phyloP scores from a whole-genome alignment of 2,888 invertebrate genomes.

The Pelosia muscerda region DNA sequence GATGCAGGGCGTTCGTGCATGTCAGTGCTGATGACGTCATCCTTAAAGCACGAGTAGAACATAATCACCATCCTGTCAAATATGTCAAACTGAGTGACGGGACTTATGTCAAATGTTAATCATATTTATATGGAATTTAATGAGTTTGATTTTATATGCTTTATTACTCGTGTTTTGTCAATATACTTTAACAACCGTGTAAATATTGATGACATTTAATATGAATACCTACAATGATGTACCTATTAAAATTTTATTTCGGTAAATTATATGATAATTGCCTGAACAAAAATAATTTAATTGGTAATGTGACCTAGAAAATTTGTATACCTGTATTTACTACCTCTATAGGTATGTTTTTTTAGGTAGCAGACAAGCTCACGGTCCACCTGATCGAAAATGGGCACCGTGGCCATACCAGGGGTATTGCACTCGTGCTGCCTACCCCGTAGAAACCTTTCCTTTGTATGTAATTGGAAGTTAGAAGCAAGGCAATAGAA shows the following conservation, averaged over 20 bases:
- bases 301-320: background rate
- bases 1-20: constrained; percentile 53
- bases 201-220: background rate
- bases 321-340: too few relatives aligned
- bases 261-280: background rate
- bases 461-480: too few relatives aligned
- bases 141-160: background rate
- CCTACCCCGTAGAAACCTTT: too few relatives aligned
- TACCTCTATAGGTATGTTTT: too few relatives aligned
- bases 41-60: constrained; percentile 30
- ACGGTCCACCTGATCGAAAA: too few relatives aligned
- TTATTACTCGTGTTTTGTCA: too few relatives aligned
- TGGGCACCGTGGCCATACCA: too few relatives aligned
- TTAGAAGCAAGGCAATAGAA: too few relatives aligned
- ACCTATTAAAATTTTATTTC: background rate
- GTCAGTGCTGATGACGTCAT: constrained; percentile 42
- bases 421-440: too few relatives aligned
- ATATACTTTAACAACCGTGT: too few relatives aligned
- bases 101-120: constrained; percentile 23
- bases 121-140: background rate
- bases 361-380: too few relatives aligned
- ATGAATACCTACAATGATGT: background rate
- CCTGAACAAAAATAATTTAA: background rate
- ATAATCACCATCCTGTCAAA: constrained; percentile 51
- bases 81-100: constrained; percentile 39